phyloP scores from a whole-genome alignment of 1,140 invertebrate species.

The Myzus persicae region DNA sequence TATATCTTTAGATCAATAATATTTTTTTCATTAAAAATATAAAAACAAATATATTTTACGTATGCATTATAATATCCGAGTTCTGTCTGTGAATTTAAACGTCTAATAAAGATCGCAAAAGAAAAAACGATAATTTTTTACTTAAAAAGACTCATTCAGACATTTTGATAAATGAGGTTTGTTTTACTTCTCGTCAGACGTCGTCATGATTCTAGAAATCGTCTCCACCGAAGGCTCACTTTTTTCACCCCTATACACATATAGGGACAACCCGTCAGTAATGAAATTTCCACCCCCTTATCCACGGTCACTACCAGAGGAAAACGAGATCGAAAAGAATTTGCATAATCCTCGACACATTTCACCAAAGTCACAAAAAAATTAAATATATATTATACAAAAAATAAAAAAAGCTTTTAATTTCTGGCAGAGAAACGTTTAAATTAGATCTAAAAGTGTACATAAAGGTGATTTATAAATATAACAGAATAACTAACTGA shows the following conservation, averaged over 20 bases:
- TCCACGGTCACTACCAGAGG: not conserved
- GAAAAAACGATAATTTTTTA: conserved; percentile 24
- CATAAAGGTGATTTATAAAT: conserved; percentile 4
- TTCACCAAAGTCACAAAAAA: conserved; percentile 39
- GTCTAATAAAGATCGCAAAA: conserved; percentile 43
- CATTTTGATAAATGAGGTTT: conserved; percentile 58
- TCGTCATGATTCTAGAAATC: conserved; percentile 50
- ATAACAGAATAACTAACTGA: not conserved
- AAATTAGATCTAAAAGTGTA: not conserved
- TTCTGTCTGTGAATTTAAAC: conserved; percentile 41
- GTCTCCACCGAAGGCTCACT: conserved; percentile 32
- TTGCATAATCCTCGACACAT: conserved; percentile 57
- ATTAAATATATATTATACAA: not conserved
- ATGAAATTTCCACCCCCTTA: conserved; percentile 37
- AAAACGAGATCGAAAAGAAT: conserved; percentile 40
- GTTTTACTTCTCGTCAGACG: conserved; percentile 55
- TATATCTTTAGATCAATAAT: conserved; percentile 50
- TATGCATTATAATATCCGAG: conserved; percentile 4
- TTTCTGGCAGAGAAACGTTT: conserved; percentile 13
- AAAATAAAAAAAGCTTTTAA: conserved; percentile 21
- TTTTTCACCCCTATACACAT: conserved; percentile 9
- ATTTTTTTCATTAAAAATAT: conserved; percentile 43
- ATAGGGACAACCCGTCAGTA: conserved; percentile 2
- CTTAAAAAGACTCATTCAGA: conserved; percentile 47
- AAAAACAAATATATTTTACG: not conserved